Conservation (phyloP, 2,797 vertebrate species). For the Cynopterus sphinx region DNA sequence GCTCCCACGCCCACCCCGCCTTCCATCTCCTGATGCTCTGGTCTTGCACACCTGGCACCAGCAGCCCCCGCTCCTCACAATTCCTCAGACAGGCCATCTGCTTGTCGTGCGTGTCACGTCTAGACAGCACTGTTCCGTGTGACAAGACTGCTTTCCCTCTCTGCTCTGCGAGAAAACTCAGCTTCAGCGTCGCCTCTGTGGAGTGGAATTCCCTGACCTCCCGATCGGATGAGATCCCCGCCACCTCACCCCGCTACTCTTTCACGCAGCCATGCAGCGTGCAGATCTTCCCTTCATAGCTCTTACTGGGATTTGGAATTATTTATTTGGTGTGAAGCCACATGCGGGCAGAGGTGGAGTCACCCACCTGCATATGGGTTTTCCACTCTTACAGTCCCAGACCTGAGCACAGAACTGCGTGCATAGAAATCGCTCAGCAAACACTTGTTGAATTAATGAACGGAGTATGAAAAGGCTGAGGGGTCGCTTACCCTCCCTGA, state of each 20-base stretch:
- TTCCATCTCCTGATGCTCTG: neutral
- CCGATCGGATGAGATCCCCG: neutral
- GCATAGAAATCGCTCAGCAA: neutral
- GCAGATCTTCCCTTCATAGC: neutral
- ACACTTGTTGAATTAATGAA: neutral
- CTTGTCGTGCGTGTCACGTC: neutral
- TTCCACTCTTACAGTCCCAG: neutral
- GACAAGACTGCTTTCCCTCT: neutral
- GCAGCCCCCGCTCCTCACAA: neutral
- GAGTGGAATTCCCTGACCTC: neutral
- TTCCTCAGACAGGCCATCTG: neutral
- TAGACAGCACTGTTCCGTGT: rapidly evolving
- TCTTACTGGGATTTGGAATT: neutral
- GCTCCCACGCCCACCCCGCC: neutral
- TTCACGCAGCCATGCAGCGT: neutral
- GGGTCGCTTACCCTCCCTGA: neutral
- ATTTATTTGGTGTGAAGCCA: neutral
- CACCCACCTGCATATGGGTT: neutral
- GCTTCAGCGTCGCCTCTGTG: rapidly evolving
- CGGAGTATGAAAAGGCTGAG: neutral
- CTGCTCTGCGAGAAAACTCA: neutral
- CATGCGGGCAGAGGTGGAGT: neutral
- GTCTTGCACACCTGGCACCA: neutral
- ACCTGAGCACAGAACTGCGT: neutral
- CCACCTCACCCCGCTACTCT: too few species aligned